A percentile compares a stretch with the other conserved stretches of the same genome.
These are phyloP conservation scores for Zaprionus tsacasi DNA, from an alignment of 1,140 invertebrate genomes.

Conservation along the genomic window DNA sequence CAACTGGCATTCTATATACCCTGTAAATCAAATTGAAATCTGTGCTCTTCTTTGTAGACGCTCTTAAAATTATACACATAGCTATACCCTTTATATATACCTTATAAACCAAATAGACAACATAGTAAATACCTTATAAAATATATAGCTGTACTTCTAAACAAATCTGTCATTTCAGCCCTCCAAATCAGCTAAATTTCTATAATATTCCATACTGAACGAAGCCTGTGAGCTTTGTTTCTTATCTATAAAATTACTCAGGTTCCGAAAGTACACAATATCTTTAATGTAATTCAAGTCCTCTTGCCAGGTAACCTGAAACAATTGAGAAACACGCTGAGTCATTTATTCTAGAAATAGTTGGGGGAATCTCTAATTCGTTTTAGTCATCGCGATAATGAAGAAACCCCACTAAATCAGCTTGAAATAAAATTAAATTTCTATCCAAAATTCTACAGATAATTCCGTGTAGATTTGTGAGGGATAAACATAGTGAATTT, in stretches of 20 bases:
- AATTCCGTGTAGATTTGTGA: not conserved
- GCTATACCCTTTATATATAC: too few relatives aligned
- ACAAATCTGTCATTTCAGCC: too few relatives aligned
- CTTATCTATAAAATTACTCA: not conserved
- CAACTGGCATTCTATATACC: too few relatives aligned
- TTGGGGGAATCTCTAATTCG: not conserved
- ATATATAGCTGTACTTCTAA: too few relatives aligned
- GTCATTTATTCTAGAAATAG: not conserved
- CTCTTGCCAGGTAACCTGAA: not conserved
- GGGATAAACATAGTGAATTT: not conserved
- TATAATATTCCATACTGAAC: too few relatives aligned
- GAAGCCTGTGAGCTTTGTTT: not conserved
- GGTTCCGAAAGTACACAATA: not conserved
- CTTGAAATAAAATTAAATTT: not conserved
- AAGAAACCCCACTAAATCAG: not conserved
- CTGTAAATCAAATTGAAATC: too few relatives aligned
- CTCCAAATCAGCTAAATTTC: too few relatives aligned
- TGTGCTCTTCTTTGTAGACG: too few relatives aligned
- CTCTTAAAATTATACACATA: too few relatives aligned
- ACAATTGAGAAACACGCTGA: conserved; percentile 28
- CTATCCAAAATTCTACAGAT: not conserved
- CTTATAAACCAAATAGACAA: too few relatives aligned
- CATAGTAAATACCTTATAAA: too few relatives aligned
- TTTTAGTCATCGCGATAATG: not conserved
- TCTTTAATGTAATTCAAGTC: not conserved